These are phyloP conservation scores for Gallinago solitaria DNA, from an alignment of 2,797 vertebrate genomes.

Conservation along the genomic window DNA sequence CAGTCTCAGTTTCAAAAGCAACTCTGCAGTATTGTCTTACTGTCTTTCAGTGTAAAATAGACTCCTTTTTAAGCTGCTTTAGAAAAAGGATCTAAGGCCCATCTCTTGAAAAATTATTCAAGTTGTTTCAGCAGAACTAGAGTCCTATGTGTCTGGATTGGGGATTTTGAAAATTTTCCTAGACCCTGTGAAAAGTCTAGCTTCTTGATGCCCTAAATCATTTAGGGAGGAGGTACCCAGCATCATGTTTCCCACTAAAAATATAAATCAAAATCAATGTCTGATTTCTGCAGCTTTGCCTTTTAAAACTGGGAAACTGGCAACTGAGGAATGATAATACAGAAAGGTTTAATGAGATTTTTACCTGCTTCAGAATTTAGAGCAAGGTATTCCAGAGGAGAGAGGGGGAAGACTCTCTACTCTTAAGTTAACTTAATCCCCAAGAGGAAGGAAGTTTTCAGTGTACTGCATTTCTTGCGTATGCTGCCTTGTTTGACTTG, in stretches of 20 bases:
- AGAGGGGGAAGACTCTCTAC: not conserved
- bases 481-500: slow-evolving; percentile 54
- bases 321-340: not conserved
- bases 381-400: not conserved
- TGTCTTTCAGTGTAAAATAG: not conserved
- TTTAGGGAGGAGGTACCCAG: not conserved
- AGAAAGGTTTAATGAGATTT: not conserved
- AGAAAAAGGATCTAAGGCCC: not conserved
- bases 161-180: not conserved
- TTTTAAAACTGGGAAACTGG: not conserved
- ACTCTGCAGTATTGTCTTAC: not conserved
- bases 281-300: not conserved
- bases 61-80: not conserved
- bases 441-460: slow-evolving; percentile 35
- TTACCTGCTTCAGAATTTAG: not conserved
- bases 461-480: slow-evolving; percentile 11
- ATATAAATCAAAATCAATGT: not conserved
- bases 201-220: not conserved
- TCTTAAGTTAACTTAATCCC: slow-evolving; percentile 3
- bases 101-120: not conserved
- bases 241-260: not conserved
- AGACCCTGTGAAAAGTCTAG: not conserved
- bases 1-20: not conserved
- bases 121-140: not conserved
- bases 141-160: not conserved